These are phyloP conservation scores for Pachyramphus minor DNA, from an alignment of 2,113 vertebrate species.

Conservation along the genomic window DNA sequence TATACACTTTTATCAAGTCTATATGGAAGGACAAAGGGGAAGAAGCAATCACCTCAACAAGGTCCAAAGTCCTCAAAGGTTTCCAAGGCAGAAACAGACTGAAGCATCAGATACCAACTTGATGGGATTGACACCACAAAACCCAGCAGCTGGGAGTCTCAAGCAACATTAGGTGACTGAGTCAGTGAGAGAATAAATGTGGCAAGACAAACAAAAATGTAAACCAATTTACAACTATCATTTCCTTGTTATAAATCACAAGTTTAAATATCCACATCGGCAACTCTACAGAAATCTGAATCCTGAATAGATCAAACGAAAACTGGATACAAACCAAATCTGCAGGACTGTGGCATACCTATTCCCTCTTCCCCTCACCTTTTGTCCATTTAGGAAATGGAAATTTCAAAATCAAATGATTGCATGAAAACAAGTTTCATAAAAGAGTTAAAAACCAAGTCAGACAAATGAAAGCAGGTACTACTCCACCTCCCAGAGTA, in stretches of 20 bases:
- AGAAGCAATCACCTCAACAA: slow-evolving; percentile 8
- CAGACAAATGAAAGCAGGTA: slow-evolving; percentile 50
- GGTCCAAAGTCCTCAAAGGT: not conserved
- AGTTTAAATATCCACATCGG: not conserved
- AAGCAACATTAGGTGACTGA: not conserved
- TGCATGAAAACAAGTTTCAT: slow-evolving; percentile 9
- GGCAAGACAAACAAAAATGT: not conserved
- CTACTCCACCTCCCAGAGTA: slow-evolving; percentile 29
- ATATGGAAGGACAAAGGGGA: not conserved
- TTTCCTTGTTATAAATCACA: not conserved
- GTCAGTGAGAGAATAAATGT: not conserved
- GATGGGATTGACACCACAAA: not conserved
- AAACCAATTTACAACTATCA: not conserved
- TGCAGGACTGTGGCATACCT: not conserved
- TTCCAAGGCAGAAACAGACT: not conserved
- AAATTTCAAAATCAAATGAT: not conserved
- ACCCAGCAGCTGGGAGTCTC: not conserved
- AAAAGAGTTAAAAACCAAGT: slow-evolving; percentile 36
- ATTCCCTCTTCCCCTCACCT: not conserved
- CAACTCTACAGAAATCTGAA: not conserved
- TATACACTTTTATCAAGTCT: not conserved
- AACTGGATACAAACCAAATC: not conserved
- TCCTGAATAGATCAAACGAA: not conserved
- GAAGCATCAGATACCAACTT: not conserved
- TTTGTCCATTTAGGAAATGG: not conserved